These are phyloP conservation scores for Mus spretus DNA, from an alignment of 2,797 vertebrate species.

Conservation along the genomic window DNA sequence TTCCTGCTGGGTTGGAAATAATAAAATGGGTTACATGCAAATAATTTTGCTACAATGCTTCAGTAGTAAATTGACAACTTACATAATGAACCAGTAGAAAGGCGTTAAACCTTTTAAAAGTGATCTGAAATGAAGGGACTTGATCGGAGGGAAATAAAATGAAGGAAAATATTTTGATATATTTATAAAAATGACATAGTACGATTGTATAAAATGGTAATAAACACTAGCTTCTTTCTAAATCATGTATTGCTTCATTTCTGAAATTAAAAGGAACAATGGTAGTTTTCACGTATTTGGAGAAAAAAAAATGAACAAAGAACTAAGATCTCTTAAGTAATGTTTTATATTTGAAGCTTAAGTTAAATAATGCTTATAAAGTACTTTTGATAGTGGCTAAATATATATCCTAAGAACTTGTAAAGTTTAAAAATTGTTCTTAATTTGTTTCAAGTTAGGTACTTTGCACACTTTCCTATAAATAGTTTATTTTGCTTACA, in stretches of 20 bases:
- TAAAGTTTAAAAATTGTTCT: constrained; percentile 7
- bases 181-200: constrained; percentile 37
- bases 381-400: background rate
- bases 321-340: constrained; percentile 8
- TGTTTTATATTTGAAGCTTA: background rate
- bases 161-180: constrained; percentile 42
- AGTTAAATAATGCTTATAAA: background rate
- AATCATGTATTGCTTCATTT: constrained; percentile 44
- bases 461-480: constrained; percentile 36
- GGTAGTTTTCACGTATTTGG: constrained; percentile 1
- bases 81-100: constrained; percentile 67
- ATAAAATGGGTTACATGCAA: constrained; percentile 56
- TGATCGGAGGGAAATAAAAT: background rate
- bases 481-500: background rate
- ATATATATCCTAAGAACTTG: background rate
- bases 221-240: constrained; percentile 28
- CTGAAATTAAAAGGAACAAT: constrained; percentile 47
- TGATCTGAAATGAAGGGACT: constrained; percentile 46
- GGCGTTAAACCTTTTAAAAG: constrained; percentile 51
- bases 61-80: constrained; percentile 47
- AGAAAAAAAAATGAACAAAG: constrained; percentile 54
- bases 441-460: constrained; percentile 27
- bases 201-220: constrained; percentile 22
- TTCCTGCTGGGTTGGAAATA: constrained; percentile 57
- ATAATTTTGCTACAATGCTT: constrained; percentile 41